A percentile compares a stretch with the other conserved stretches of the same genome.
These are phyloP conservation scores for Platycercus adscitus DNA, from an alignment of 2,113 vertebrate genomes.

Conservation along the genomic window DNA sequence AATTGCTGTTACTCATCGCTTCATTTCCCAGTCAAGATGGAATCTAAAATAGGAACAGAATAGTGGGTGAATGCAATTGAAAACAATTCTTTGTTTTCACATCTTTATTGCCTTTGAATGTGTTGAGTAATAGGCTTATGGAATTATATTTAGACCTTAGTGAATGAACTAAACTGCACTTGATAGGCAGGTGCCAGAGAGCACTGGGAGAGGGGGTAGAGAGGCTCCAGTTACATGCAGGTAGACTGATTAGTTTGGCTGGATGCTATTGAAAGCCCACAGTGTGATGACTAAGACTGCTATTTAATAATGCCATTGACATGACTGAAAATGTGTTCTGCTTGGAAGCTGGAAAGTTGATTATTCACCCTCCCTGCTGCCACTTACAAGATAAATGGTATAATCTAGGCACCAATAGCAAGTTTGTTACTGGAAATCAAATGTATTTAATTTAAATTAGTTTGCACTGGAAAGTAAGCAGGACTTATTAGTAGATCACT, in stretches of 20 bases:
- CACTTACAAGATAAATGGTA: accelerated
- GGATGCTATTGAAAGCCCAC: neutral
- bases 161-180: neutral
- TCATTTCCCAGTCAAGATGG: slow-evolving; percentile 12
- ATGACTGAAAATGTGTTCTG: neutral
- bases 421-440: neutral
- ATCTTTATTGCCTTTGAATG: neutral
- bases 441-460: neutral
- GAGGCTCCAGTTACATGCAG: neutral
- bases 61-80: neutral
- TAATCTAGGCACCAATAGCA: neutral
- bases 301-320: neutral
- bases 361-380: no score
- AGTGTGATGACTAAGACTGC: neutral
- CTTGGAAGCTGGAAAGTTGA: neutral
- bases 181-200: neutral
- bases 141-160: neutral
- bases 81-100: neutral
- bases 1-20: neutral
- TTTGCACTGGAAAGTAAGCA: neutral
- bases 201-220: neutral
- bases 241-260: neutral
- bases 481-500: neutral
- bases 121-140: neutral
- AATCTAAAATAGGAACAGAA: slow-evolving; percentile 16